These are phyloP conservation scores for Lepus townsendii DNA, from an alignment of 2,797 vertebrate species.

Conservation along the genomic window DNA sequence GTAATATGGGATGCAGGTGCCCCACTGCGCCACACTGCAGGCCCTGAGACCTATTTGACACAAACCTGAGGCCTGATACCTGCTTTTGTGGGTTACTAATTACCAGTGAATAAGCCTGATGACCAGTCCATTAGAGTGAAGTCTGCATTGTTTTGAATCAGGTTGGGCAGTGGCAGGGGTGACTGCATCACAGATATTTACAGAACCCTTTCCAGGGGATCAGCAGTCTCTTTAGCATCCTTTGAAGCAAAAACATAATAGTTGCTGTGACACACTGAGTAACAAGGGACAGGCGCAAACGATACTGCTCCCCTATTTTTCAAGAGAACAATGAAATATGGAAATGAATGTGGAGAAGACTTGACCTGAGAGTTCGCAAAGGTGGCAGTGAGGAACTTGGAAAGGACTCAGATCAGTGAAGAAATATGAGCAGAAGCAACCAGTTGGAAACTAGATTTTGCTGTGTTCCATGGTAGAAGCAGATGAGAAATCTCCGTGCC, in stretches of 20 bases:
- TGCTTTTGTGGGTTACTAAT: background rate
- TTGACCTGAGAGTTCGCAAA: slow-evolving; percentile 1
- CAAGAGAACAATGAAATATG: slow-evolving; percentile 64
- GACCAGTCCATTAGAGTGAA: background rate
- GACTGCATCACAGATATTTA: background rate
- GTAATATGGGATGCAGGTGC: too few relatives aligned
- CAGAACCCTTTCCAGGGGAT: slow-evolving; percentile 46
- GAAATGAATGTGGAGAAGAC: slow-evolving; percentile 35
- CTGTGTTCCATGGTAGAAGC: background rate
- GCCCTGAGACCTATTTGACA: background rate
- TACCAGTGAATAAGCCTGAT: background rate
- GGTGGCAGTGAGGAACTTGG: background rate
- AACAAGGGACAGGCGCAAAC: slow-evolving; percentile 6
- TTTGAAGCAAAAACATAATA: slow-evolving; percentile 6
- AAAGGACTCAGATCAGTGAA: background rate
- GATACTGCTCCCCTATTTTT: slow-evolving; percentile 1
- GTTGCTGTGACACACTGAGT: slow-evolving; percentile 66
- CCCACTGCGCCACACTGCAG: too few relatives aligned
- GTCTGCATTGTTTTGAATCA: background rate
- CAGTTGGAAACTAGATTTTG: background rate
- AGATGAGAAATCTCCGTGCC: background rate
- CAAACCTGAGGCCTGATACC: background rate
- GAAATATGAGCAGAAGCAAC: background rate
- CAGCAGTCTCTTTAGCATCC: background rate
- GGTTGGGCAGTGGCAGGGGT: background rate